Conservation (phyloP, 2,113 vertebrate species). For the Proterorhinus semilunaris region DNA sequence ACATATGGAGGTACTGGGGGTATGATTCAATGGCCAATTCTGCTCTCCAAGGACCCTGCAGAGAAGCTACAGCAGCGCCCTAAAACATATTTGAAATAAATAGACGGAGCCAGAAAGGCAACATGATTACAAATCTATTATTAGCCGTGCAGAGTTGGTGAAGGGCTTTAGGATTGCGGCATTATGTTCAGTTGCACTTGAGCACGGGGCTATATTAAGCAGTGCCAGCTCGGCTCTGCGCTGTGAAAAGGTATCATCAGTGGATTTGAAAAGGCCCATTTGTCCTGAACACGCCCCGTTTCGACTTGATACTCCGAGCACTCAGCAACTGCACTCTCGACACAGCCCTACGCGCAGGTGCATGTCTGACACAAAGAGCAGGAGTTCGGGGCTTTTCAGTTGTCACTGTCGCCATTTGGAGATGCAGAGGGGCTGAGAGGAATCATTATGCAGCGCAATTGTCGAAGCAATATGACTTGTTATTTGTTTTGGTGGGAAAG, state of each 20-base stretch:
- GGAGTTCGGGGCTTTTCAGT: slow-evolving; percentile 6
- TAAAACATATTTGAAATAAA: too few species aligned
- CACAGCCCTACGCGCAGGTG: slow-evolving; percentile 1
- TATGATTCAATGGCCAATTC: too few species aligned
- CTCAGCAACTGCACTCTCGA: slow-evolving; percentile 3
- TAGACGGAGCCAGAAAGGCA: not conserved
- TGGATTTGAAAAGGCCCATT: slow-evolving; percentile 19
- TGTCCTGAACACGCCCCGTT: slow-evolving; percentile 7
- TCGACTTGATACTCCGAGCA: slow-evolving; percentile 12
- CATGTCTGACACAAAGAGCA: slow-evolving; percentile 17
- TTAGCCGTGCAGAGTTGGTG: slow-evolving; percentile 10
- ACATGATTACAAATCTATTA: slow-evolving; percentile 27
- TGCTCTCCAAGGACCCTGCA: too few species aligned
- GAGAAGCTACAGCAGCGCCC: too few species aligned
- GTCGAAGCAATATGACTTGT: slow-evolving; percentile 15
- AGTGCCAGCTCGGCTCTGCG: not conserved
- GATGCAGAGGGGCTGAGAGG: slow-evolving; percentile 8
- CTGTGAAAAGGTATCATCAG: slow-evolving; percentile 33
- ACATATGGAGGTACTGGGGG: too few species aligned
- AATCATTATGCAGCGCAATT: slow-evolving; percentile 10
- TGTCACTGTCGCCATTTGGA: slow-evolving; percentile 11
- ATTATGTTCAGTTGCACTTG: slow-evolving; percentile 20
- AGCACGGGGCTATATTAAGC: not conserved
- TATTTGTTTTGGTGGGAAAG: not conserved
- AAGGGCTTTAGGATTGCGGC: slow-evolving; percentile 32